phyloP scores from a whole-genome alignment of 2,888 invertebrate species.

The Mellilla xanthometata region DNA sequence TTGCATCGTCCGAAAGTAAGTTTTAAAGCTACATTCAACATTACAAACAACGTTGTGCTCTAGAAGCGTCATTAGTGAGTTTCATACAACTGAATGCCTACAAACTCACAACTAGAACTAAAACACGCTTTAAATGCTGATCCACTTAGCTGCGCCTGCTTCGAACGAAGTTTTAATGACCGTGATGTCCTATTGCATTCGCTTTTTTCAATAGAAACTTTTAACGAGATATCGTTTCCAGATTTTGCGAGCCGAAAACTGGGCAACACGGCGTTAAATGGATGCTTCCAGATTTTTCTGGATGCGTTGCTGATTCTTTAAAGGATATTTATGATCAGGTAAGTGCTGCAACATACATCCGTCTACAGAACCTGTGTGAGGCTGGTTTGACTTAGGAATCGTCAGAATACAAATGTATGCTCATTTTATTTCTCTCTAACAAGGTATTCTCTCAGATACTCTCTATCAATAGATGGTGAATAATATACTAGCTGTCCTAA shows the following conservation, averaged over 20 bases:
- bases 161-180: slow-evolving; percentile 12
- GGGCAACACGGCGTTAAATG: slow-evolving; percentile 85
- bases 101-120: not conserved
- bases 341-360: too few relatives aligned
- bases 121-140: not conserved
- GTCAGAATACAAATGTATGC: too few relatives aligned
- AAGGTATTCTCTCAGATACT: too few relatives aligned
- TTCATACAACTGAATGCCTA: not conserved
- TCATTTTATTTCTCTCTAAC: too few relatives aligned
- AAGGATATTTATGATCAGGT: slow-evolving; percentile 85
- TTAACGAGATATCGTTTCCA: slow-evolving; percentile 36
- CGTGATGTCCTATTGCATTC: not conserved
- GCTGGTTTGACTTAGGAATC: too few relatives aligned
- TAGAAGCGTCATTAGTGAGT: slow-evolving; percentile 1
- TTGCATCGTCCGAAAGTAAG: not conserved
- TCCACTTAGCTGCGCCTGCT: not conserved
- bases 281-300: slow-evolving; percentile 89
- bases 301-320: slow-evolving; percentile 86
- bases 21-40: not conserved
- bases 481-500: too few relatives aligned
- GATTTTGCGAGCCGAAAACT: slow-evolving; percentile 74
- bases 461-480: too few relatives aligned
- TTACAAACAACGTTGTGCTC: not conserved
- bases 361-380: too few relatives aligned
- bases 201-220: slow-evolving; percentile 5